Evolutionary conservation across 2,113 vertebrate species (phyloP), one percentile per base, ranked within the genome.

Genomic region (Pluvianellus socialis): DNA sequence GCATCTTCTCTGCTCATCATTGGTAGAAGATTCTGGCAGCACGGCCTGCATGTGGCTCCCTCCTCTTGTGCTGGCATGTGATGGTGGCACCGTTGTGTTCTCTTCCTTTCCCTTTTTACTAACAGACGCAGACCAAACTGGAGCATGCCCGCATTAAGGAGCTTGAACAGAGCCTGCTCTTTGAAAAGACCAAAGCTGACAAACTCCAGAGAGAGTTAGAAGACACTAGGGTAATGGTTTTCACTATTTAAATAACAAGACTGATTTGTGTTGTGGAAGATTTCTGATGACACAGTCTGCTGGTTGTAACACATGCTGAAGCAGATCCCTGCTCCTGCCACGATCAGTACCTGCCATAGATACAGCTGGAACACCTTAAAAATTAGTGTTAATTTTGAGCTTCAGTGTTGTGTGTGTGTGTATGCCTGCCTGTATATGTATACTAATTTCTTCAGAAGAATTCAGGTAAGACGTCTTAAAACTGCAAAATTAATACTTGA

Each of bases 131-230:
- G 99, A 99, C 99, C 99, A 99, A 99, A 99, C 99, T 99, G 99
- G 99, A 99, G 99, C 99, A 99, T 99, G 99, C 98, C 99, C 99
- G 99, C 98, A 99, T 99, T 99, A 99, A 99, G 99, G 99, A 99
- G 98, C 99, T 99, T 98, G 99, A 99, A 98, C 99, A 99, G 99
- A 99, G 98, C 99, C 99, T 99, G 98, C 99, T 99, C 98, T 99
- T 99, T 99, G 99, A 99, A 99, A 99, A 99, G 99, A 99, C 99
- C 99, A 99, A 99, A 99, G 99, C 99, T 99, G 99, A 99, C 98
- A 99, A 99, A 99, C 99, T 99, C 98, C 99, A 99, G 99, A 99
- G 99, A 96, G 99, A 99, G 99, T 99, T 99, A 99, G 99, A 99
- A 99, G 99, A 99, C 99, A 99, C 99, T 99, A 99, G 99, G 99